These are phyloP conservation scores for Tetragnatha montana DNA, from an alignment of 2,888 invertebrate species.

Conservation along the genomic window DNA sequence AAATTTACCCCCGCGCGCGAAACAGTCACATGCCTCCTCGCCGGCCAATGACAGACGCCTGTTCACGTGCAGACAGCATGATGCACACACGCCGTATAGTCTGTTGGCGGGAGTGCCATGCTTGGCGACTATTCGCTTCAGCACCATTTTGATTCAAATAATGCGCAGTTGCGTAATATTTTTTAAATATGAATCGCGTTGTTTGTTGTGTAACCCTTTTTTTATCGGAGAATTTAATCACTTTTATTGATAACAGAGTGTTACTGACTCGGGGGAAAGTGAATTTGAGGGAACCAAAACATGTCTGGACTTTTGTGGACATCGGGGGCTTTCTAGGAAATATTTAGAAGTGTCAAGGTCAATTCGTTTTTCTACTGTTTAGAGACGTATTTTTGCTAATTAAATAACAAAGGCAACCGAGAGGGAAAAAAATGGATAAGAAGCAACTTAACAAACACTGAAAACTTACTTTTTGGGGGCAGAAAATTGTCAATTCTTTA, in stretches of 20 bases:
- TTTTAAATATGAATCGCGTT: not conserved
- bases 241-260: not conserved
- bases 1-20: slow-evolving; percentile 35
- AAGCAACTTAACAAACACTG: too few species aligned
- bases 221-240: not conserved
- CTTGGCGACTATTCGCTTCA: not conserved
- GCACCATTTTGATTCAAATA: not conserved
- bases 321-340: not conserved
- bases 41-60: slow-evolving; percentile 48
- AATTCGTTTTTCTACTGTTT: not conserved
- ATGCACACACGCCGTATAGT: slow-evolving; percentile 57
- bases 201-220: not conserved
- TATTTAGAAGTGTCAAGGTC: not conserved
- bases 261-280: not conserved
- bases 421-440: too few species aligned
- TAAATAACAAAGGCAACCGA: too few species aligned
- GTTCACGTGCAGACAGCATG: slow-evolving; percentile 68
- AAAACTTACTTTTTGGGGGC: too few species aligned
- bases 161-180: slow-evolving; percentile 44
- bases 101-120: slow-evolving; percentile 10
- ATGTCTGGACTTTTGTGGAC: not conserved
- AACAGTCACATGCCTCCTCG: slow-evolving; percentile 21
- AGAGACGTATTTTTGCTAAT: too few species aligned
- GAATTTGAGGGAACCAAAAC: not conserved
- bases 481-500: too few species aligned